Evolutionary conservation across 2,113 vertebrate genomes (phyloP), one percentile per base, ranked within the genome.

Genomic region (Sinocyclocheilus maitianheensis): DNA sequence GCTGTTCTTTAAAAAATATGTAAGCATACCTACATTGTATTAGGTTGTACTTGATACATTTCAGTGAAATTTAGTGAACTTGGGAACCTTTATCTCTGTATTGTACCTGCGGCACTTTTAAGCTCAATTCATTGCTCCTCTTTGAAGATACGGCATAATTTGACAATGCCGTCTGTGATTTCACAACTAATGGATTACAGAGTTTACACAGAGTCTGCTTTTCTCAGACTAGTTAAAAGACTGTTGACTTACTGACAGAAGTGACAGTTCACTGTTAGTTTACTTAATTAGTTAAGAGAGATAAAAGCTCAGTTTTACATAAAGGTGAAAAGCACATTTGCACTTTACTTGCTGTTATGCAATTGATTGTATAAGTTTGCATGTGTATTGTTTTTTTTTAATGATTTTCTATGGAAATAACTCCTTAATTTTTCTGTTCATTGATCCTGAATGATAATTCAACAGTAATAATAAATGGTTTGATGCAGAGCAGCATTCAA

Each of bases 51-150:
- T 58, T 34, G 53, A 14, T 3, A 9, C 22, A 8, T 67, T 53
- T 65, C n/a, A 24, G 58, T 46, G 4, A 81, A 75, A 80, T 75
- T 30, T 43, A 74, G 16, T 81, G 60, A 51, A 85, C 88, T 85
- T 88, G 40, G 83, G 80, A 84, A 85, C 12, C 67, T 81, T 88
- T 75, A 85, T 78, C 63, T 69, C 71, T 89, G 87, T 89, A 90
- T 88, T 84, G 80, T 77, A 43, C 76, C 40, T 12, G 65, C 71
- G 85, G 88, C 62, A n/a, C 88, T 87, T 88, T 85, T 58, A 81
- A 43, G 82, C 69, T 58, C 18, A 48, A 24, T 72, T 81, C 55
- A 82, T 87, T 63, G 24, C 77, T 81, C 26, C 53, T 48, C 63
- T 87, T 85, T 87, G 81, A 84, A 86, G 85, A 87, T 88, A 86